A percentile compares a stretch with the other conserved stretches of the same genome.
phyloP scores from a whole-genome alignment of 2,888 invertebrate species.

The Melieria picta region DNA sequence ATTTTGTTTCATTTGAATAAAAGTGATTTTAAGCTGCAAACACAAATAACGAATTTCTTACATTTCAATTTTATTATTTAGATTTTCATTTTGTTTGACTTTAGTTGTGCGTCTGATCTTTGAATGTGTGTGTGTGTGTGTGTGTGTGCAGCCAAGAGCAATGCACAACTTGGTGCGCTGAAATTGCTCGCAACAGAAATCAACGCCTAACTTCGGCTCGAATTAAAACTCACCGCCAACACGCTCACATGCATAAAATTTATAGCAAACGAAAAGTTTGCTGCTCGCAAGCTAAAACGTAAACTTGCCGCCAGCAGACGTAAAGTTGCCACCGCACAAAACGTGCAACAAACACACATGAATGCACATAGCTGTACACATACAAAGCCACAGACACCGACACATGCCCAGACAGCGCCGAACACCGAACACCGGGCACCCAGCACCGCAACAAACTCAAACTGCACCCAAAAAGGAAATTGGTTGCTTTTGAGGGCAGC shows the following conservation, averaged over 20 bases:
- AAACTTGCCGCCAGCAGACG: neutral
- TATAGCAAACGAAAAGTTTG: neutral
- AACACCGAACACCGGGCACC: neutral
- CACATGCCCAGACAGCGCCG: neutral
- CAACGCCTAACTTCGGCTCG: neutral
- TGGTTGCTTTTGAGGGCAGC: slow-evolving; percentile 25
- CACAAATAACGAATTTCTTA: no score
- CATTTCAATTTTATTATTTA: no score
- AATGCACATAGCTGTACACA: neutral
- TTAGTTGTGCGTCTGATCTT: no score
- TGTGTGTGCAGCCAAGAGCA: no score
- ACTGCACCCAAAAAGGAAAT: slow-evolving; percentile 32
- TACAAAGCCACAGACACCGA: neutral
- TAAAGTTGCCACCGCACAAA: neutral
- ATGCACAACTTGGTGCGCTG: no score
- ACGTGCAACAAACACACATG: slow-evolving; percentile 5
- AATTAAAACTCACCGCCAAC: neutral
- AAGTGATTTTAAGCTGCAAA: no score
- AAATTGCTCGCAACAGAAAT: no score
- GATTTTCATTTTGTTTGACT: no score
- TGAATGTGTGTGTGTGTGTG: no score
- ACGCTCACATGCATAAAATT: no score
- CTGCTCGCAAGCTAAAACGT: neutral
- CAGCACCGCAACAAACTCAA: slow-evolving; percentile 19
- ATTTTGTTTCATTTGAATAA: no score